Evolutionary conservation across 2,888 invertebrate genomes (phyloP).

Genomic region (Rhabditoides inermis): DNA sequence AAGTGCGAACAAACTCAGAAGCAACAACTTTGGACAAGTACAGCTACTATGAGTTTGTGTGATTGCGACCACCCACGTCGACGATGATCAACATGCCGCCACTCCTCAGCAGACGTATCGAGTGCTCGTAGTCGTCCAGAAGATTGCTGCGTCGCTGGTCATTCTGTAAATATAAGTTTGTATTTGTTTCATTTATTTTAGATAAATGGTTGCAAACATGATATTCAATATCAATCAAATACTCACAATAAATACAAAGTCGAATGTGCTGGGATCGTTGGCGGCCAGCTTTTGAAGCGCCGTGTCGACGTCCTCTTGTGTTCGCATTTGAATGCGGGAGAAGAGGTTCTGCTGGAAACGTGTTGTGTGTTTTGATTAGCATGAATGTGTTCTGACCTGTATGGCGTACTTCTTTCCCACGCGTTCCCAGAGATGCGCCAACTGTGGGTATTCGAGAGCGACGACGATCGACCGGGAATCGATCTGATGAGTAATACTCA

Average conservation of each 20-base stretch:
- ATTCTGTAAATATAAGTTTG: too few species aligned
- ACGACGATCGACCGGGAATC: constrained; percentile 34
- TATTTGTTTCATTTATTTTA: too few species aligned
- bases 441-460: constrained; percentile 37
- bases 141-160: too few species aligned
- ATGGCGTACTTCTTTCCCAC: constrained; percentile 33
- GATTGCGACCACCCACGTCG: too few species aligned
- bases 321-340: constrained; percentile 35
- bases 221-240: too few species aligned
- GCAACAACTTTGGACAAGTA: too few species aligned
- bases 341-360: constrained; percentile 14
- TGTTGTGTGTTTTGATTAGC: neutral
- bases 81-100: constrained; percentile 54
- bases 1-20: too few species aligned
- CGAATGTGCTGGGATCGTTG: constrained; percentile 32
- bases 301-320: constrained; percentile 28
- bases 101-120: constrained; percentile 50
- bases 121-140: constrained; percentile 53
- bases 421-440: constrained; percentile 32
- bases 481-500: constrained; percentile 24
- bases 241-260: constrained; percentile 27
- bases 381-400: constrained; percentile 10
- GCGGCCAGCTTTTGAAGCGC: constrained; percentile 21
- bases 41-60: too few species aligned
- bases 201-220: too few species aligned